Conservation (phyloP, 2,888 invertebrate species). For the Zaprionus lineosus region DNA sequence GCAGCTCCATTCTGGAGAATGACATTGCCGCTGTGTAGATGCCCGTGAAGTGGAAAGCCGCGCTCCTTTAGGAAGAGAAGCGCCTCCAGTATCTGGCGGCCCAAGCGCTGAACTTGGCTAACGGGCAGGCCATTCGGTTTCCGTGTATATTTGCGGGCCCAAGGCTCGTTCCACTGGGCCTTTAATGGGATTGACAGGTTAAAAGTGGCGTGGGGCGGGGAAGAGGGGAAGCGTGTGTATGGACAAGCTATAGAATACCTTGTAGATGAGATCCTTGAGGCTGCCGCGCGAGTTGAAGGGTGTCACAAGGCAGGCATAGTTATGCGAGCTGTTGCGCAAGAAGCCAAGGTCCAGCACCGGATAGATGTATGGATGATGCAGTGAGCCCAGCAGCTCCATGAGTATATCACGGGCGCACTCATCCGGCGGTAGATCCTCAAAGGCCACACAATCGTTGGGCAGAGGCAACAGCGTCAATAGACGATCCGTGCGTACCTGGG, state of each 20-base stretch:
- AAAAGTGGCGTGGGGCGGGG: too few species aligned
- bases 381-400: slow-evolving; percentile 91
- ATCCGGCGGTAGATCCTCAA: slow-evolving; percentile 84
- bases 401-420: slow-evolving; percentile 88
- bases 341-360: slow-evolving; percentile 94
- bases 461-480: slow-evolving; percentile 82
- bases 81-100: slow-evolving; percentile 93
- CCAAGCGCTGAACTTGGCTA: slow-evolving; percentile 92
- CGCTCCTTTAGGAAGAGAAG: slow-evolving; percentile 92
- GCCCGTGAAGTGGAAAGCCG: slow-evolving; percentile 93
- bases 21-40: slow-evolving; percentile 95
- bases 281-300: slow-evolving; percentile 93
- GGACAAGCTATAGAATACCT: too few species aligned
- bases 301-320: slow-evolving; percentile 89
- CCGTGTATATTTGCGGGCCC: slow-evolving; percentile 89
- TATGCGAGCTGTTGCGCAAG: slow-evolving; percentile 84
- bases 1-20: slow-evolving; percentile 96
- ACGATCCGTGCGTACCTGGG: slow-evolving; percentile 83
- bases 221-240: too few species aligned
- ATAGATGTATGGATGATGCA: slow-evolving; percentile 96
- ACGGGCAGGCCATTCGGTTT: slow-evolving; percentile 88
- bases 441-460: slow-evolving; percentile 83
- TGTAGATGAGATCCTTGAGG: slow-evolving; percentile 94
- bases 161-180: slow-evolving; percentile 92
- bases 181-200: slow-evolving; percentile 70